Evolutionary conservation across 2,113 vertebrate genomes (phyloP), one percentile per base, ranked within the genome.

Genomic region (Alces alces): DNA sequence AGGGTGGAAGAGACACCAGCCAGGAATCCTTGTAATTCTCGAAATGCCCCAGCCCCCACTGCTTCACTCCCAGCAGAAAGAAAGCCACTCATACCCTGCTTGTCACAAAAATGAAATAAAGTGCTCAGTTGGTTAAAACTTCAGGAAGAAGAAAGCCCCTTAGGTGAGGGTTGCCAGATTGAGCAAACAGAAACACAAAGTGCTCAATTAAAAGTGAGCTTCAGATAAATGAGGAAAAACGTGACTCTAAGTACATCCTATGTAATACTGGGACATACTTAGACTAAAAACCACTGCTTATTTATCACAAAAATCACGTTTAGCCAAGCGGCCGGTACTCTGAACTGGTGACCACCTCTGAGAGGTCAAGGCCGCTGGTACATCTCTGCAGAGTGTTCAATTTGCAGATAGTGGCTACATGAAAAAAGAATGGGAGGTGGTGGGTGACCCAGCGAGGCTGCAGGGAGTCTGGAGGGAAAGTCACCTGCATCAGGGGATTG

Each of bases 291-390:
- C 30, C 39, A 58, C 21, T 47, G 27, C 43, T 79, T n/a, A 2
- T 50, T 87, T 84, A 45, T 73, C 23, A 23, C n/a, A 79, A 96
- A 88, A 88, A 57, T 70, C 19, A 47, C 28, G 30, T 84, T 50
- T 80, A 45, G 43, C 11, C 50, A 14, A 25, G 66, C 0, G 28
- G 52, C 27, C 33, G 58, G 21, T 57, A 16, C 19, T 21, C 86
- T 55, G 19, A 30, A 70, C 43, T 60, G 61, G 85, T 11, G 64
- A 21, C 33, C 21, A 7, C 55, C 1, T 76, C 58, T 27, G 30
- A 83, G 17, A 82, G 36, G 25, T 23, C 45, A 92, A 91, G 78
- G 55, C 70, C 5, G 1, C 19, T 36, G 17, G 14, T 11, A 7
- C 47, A 55, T 21, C 4, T 30, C 11, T 28, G 36, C 1, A 12